Evolutionary conservation across 2,888 invertebrate genomes (phyloP).

Genomic region (Stenodera caucasica): DNA sequence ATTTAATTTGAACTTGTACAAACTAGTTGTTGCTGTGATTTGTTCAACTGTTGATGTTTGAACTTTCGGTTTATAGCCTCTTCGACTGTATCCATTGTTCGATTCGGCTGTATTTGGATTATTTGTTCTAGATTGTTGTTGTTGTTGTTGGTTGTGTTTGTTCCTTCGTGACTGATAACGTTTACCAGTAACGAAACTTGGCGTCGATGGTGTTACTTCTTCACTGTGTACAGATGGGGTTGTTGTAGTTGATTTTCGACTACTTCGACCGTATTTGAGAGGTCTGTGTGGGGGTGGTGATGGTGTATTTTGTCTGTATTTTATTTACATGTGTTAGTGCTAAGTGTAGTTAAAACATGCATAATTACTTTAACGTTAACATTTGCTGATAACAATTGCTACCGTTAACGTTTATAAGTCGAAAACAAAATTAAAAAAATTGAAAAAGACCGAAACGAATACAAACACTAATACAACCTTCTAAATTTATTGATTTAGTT

Average conservation of each 20-base stretch:
- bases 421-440: too few species aligned
- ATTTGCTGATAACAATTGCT: neutral
- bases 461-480: neutral
- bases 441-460: neutral
- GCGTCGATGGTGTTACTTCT: slow-evolving; percentile 52
- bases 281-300: slow-evolving; percentile 43
- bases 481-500: too few species aligned
- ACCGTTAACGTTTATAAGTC: too few species aligned
- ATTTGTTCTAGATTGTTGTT: slow-evolving; percentile 44
- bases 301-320: slow-evolving; percentile 52
- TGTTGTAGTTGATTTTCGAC: slow-evolving; percentile 57
- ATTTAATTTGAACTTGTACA: slow-evolving; percentile 81
- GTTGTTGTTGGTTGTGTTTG: slow-evolving; percentile 51
- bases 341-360: slow-evolving; percentile 20
- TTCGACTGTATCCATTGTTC: slow-evolving; percentile 52
- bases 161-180: slow-evolving; percentile 58
- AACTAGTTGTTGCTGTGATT: slow-evolving; percentile 61
- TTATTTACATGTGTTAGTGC: slow-evolving; percentile 55
- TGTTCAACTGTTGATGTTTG: slow-evolving; percentile 61
- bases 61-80: slow-evolving; percentile 71
- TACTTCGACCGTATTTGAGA: slow-evolving; percentile 55
- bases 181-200: slow-evolving; percentile 56
- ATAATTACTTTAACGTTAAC: neutral
- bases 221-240: slow-evolving; percentile 70
- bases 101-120: slow-evolving; percentile 37